Percentiles rank a stretch among this genome's conserved stretches.
Conservation (phyloP, 1,140 invertebrate genomes). For the Ladona fulva region DNA sequence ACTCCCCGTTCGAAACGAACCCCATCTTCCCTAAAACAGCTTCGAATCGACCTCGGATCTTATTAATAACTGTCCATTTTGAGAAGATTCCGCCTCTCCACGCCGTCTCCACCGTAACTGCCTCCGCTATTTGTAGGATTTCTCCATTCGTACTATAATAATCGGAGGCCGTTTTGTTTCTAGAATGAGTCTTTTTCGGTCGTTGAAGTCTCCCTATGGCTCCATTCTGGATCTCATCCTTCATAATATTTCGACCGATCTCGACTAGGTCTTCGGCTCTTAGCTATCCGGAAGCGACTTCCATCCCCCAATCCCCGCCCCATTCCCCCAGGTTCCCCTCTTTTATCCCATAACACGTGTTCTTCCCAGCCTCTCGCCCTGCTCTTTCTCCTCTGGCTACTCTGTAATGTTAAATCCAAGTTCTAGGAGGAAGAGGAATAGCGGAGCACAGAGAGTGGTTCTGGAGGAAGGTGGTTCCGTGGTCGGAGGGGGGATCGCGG, state of each 20-base stretch:
- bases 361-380: background rate
- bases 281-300: no score
- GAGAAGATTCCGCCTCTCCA: background rate
- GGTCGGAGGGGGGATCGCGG: background rate
- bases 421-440: background rate
- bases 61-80: slow-evolving; percentile 4
- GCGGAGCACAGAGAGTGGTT: background rate
- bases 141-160: no score
- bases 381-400: background rate
- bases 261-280: no score
- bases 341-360: background rate
- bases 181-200: no score
- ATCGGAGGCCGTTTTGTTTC: no score
- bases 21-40: background rate
- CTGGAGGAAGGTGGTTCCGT: background rate
- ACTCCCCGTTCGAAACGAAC: background rate
- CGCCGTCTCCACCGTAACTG: no score
- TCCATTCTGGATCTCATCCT: no score
- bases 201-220: no score
- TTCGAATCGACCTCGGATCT: background rate
- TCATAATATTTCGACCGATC: no score
- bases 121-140: no score
- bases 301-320: no score
- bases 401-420: background rate
- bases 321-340: background rate